Conservation (phyloP, 1,140 invertebrate genomes). For the Drosophila rufa region DNA sequence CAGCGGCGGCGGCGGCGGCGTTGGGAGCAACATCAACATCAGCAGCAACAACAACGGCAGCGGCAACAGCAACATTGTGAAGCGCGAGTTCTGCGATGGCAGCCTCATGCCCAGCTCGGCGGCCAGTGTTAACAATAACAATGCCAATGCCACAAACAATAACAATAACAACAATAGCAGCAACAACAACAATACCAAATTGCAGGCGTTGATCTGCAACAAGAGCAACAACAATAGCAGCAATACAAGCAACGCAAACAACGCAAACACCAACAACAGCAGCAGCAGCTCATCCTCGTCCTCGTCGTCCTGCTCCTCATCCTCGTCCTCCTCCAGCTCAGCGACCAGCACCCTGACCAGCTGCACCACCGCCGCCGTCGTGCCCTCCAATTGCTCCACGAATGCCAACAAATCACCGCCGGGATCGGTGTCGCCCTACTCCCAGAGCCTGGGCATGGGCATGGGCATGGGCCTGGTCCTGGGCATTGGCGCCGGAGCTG, state of each 20-base stretch:
- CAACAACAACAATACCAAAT: conserved; percentile 69
- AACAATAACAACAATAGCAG: conserved; percentile 52
- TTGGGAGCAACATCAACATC: conserved; percentile 11
- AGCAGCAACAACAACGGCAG: conserved; percentile 19
- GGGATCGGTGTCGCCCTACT: conserved; percentile 60
- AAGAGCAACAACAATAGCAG: conserved; percentile 38
- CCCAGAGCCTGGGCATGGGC: conserved; percentile 45
- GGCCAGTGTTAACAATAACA: conserved; percentile 62
- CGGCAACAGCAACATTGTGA: conserved; percentile 67
- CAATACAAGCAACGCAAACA: conserved; percentile 32
- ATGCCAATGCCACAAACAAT: conserved; percentile 45
- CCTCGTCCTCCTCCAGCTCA: conserved; percentile 74
- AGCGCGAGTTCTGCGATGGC: conserved; percentile 80
- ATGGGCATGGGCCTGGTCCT: conserved; percentile 32
- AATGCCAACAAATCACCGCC: conserved; percentile 78
- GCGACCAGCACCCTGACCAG: conserved; percentile 72
- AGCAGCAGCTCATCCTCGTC: conserved; percentile 75
- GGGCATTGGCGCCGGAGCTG: conserved; percentile 32
- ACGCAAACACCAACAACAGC: conserved; percentile 16
- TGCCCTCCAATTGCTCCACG: conserved; percentile 80
- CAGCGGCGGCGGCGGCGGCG: conserved; percentile 31
- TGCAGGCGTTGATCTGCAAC: conserved; percentile 53
- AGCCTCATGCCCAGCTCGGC: conserved; percentile 69
- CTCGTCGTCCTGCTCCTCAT: conserved; percentile 72
- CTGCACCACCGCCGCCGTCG: conserved; percentile 79